Evolutionary conservation across 2,888 invertebrate species (phyloP).

Genomic region (Steinernema scapterisci): DNA sequence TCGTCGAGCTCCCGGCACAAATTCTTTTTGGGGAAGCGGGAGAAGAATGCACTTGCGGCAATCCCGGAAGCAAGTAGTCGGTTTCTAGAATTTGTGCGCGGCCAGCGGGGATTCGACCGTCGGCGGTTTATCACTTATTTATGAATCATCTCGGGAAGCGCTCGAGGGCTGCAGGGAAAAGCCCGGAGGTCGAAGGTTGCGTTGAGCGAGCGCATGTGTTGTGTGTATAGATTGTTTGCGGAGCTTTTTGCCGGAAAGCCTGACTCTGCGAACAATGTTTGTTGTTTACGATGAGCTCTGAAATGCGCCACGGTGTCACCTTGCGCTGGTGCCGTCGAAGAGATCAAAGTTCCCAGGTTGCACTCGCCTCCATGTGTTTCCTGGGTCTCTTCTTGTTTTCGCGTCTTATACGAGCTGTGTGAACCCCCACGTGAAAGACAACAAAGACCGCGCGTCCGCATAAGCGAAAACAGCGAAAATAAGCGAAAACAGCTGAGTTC

Average conservation of each 20-base stretch:
- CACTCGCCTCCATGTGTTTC: too few species aligned
- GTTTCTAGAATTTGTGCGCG: neutral
- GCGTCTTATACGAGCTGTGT: too few species aligned
- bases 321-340: too few species aligned
- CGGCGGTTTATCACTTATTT: slow-evolving; percentile 8
- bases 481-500: neutral
- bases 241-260: neutral
- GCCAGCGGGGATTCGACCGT: neutral
- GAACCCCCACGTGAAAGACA: neutral
- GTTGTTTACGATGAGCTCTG: neutral
- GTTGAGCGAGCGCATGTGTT: neutral
- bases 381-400: too few species aligned
- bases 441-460: neutral
- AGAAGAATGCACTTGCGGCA: neutral
- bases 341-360: neutral
- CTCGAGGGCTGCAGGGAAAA: neutral
- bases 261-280: neutral
- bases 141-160: slow-evolving; percentile 20
- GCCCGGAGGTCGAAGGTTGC: slow-evolving; percentile 11
- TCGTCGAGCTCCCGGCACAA: neutral
- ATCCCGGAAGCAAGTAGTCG: neutral
- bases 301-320: neutral
- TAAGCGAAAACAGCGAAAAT: slow-evolving; percentile 1
- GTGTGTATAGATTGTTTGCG: neutral
- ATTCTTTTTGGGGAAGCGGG: neutral